Evolutionary conservation across 2,113 vertebrate genomes (phyloP).

Genomic region (Trogon melanurus): DNA sequence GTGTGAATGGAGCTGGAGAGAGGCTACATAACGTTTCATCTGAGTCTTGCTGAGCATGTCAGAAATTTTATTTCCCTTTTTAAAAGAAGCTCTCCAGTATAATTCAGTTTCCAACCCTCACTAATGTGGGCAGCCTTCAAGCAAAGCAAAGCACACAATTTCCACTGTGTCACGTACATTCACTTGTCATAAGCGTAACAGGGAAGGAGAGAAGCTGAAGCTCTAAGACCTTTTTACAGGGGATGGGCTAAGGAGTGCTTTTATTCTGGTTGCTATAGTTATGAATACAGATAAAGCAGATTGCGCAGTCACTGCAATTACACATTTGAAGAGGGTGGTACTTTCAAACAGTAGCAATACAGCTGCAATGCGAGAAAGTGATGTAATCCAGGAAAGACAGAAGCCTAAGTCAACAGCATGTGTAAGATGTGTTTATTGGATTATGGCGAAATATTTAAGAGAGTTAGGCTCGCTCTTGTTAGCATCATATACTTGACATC

Average conservation of each 20-base stretch:
- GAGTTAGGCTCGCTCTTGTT: background rate
- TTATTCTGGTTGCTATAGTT: constrained; percentile 39
- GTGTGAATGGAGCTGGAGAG: background rate
- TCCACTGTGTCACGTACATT: background rate
- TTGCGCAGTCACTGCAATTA: background rate
- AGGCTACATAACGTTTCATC: background rate
- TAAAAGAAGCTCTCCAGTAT: background rate
- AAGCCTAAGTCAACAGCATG: background rate
- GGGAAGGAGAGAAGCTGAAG: background rate
- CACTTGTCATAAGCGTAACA: background rate
- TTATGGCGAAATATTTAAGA: background rate
- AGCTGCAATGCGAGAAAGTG: background rate
- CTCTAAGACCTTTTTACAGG: background rate
- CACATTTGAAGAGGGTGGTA: background rate
- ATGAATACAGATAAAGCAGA: background rate
- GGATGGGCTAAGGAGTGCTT: background rate
- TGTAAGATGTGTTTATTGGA: background rate
- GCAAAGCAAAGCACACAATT: background rate
- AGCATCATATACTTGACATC: background rate
- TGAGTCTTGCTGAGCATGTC: background rate
- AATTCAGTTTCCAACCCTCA: background rate
- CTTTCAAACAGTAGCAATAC: background rate
- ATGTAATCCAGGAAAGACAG: background rate
- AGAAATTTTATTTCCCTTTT: background rate
- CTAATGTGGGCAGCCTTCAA: background rate